Conservation (phyloP, 1,140 invertebrate species). For the Drosophila kepulauana region DNA sequence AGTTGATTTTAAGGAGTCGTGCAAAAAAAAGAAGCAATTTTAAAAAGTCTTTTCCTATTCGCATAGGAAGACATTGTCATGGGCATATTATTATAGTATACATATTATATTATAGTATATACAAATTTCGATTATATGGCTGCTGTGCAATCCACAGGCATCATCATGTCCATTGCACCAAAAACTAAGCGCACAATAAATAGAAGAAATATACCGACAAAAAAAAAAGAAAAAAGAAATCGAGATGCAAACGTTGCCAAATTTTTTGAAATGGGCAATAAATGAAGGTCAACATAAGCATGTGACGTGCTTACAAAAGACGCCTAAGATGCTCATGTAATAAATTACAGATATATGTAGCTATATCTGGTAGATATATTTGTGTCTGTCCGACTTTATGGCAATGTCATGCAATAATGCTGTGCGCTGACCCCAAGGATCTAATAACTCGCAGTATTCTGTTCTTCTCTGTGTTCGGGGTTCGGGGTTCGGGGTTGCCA, state of each 20-base stretch:
- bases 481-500: no score
- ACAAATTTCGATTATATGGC: not conserved
- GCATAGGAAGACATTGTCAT: not conserved
- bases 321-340: constrained; percentile 26
- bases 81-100: not conserved
- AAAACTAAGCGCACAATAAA: constrained; percentile 34
- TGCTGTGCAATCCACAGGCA: constrained; percentile 6
- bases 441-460: not conserved
- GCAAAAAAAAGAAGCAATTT: no score
- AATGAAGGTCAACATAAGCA: constrained; percentile 66
- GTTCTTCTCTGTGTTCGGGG: not conserved
- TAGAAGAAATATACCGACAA: constrained; percentile 12
- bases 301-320: constrained; percentile 39
- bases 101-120: not conserved
- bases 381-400: constrained; percentile 29
- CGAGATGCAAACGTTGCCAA: constrained; percentile 38
- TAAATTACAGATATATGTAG: constrained; percentile 24
- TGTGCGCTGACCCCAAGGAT: constrained; percentile 36
- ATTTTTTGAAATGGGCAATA: constrained; percentile 59
- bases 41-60: no score
- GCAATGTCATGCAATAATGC: constrained; percentile 39
- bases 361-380: constrained; percentile 21
- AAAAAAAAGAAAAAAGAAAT: constrained; percentile 4
- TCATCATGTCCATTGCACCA: constrained; percentile 35
- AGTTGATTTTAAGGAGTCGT: no score